Base-by-base conservation (phyloP, 2,888 invertebrate genomes). In the Tiliacea citrago region DNA sequence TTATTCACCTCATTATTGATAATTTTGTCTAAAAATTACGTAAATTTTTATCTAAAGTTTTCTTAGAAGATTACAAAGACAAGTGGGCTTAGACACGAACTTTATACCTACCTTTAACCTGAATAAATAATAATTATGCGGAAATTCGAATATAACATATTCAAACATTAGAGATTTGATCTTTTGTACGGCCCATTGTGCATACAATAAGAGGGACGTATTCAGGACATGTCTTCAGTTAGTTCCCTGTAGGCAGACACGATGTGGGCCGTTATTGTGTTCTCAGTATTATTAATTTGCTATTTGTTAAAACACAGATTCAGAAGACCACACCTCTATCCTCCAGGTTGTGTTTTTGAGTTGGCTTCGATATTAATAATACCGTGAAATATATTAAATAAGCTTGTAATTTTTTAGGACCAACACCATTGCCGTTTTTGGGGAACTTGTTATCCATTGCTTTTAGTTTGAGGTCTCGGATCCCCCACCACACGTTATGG, bases 401-500 rank as follows among this genome's bases (percentile, higher is more conserved):
- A 8, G 18, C 51, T 70, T 70, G 21, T 73, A 21, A 24, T 68
- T 75, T 93, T 94, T 86, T 88, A 96, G 96, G 96, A 57, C 96
- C 96, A 12, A 83, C 84, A 13, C 82, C 88, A 10, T 79, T 95
- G 60, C 96, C 96, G 8, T 29, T 96, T n/a, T 51, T 95, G 60
- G 96, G 96, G 13, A 95, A 95, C 84, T 82, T 96, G 24, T 63
- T 95, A 24, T 91, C 93, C 13, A 92, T 96, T 57, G 90, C 92
- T 85, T 71, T 91, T n/a, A 90, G 92, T 53, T 79, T 94, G 67
- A 93, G 87, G 80, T 90, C 89, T 62, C 75, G 88, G 24, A 94
- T 94, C 79, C 92, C 89, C 69, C 96, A 97, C 81, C 97, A 98
- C 89, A 90, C 97, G 61, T 97, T 97, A 21, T 97, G 98, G 97